These are phyloP conservation scores for Ophiothrix spiculata DNA, from an alignment of 35 echinoderm and acorn worm species.

Conservation along the genomic window DNA sequence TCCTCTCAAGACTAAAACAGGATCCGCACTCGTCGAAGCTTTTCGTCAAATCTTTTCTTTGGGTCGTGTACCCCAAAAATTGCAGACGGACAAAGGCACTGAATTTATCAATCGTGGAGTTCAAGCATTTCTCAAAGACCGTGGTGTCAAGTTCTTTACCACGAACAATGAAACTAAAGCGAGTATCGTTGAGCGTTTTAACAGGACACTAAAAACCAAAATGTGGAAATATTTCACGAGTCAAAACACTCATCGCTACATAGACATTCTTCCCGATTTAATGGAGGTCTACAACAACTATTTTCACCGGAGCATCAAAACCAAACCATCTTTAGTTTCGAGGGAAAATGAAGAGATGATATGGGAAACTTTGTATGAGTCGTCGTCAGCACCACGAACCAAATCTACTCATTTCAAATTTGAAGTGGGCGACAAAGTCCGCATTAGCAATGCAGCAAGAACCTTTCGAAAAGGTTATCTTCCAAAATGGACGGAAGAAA, in stretches of 20 bases:
- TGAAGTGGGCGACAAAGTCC: conserved; percentile 38
- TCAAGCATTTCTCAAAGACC: conserved; percentile 17
- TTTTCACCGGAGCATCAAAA: conserved; percentile 59
- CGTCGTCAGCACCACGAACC: neutral
- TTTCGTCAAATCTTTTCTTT: conserved; percentile 46
- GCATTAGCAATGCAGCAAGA: conserved; percentile 30
- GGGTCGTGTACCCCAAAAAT: conserved; percentile 27
- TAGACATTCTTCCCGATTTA: conserved; percentile 23
- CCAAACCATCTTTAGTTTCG: conserved; percentile 29
- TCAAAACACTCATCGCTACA: conserved; percentile 46
- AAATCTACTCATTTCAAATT: conserved; percentile 23
- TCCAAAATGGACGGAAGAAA: conserved; percentile 46
- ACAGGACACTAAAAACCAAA: conserved; percentile 49
- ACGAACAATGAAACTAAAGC: conserved; percentile 83
- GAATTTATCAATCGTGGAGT: conserved; percentile 49
- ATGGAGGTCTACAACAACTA: conserved; percentile 32
- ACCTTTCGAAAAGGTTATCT: conserved; percentile 46
- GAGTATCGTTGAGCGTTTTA: conserved; percentile 69
- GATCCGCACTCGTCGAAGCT: neutral
- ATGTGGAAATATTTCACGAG: conserved; percentile 78
- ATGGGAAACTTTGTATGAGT: conserved; percentile 43
- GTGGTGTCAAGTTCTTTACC: conserved; percentile 53
- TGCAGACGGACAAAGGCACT: conserved; percentile 57
- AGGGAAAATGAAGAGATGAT: conserved; percentile 45
- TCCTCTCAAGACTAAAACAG: conserved; percentile 49